phyloP scores from a whole-genome alignment of 2,113 vertebrate species.

The Prolemur simus region DNA sequence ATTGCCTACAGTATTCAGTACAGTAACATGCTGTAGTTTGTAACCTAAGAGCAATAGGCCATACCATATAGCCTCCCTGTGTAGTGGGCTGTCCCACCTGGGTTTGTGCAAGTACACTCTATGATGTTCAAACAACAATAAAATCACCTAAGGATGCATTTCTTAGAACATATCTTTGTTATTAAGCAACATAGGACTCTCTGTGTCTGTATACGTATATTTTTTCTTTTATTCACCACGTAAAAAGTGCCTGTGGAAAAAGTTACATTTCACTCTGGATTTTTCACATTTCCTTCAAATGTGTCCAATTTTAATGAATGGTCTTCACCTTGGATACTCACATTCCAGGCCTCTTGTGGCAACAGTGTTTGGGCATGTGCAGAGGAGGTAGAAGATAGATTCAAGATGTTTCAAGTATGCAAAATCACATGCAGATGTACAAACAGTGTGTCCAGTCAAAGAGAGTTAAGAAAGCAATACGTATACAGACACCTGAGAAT shows the following conservation, averaged over 20 bases:
- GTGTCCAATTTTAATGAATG: constrained; percentile 50
- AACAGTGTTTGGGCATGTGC: constrained; percentile 72
- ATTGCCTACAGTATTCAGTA: neutral
- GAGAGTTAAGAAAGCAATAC: constrained; percentile 77
- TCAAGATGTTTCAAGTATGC: constrained; percentile 84
- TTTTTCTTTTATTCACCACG: constrained; percentile 6
- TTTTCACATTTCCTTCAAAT: constrained; percentile 25
- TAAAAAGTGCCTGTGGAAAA: constrained; percentile 35
- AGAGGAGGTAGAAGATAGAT: constrained; percentile 80
- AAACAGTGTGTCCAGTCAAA: constrained; percentile 78
- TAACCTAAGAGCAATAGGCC: too few species aligned
- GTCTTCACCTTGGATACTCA: constrained; percentile 45
- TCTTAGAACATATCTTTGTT: neutral
- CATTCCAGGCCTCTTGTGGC: constrained; percentile 72
- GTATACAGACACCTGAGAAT: constrained; percentile 58
- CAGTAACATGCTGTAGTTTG: neutral
- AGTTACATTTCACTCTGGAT: constrained; percentile 1
- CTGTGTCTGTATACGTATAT: neutral
- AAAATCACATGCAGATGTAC: constrained; percentile 85
- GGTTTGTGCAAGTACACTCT: neutral
- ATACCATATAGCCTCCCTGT: neutral
- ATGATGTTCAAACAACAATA: neutral
- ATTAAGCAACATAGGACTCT: neutral
- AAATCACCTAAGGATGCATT: neutral
- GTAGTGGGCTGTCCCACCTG: neutral